A percentile compares a stretch with the other conserved stretches of the same genome.
phyloP scores from a whole-genome alignment of 2,888 invertebrate species.

The Poecilus cupreus region DNA sequence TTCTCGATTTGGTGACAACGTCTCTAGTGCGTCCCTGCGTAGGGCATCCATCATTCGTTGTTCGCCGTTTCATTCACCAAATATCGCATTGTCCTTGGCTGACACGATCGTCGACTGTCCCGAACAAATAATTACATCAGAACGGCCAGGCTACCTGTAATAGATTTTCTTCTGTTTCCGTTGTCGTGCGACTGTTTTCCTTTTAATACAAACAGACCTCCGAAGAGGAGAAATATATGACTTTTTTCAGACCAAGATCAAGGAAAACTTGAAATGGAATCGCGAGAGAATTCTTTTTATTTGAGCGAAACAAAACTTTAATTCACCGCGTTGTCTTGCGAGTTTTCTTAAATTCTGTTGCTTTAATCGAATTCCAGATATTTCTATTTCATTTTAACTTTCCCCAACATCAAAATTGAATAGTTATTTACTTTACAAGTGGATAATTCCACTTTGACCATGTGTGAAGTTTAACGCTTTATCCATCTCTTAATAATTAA shows the following conservation, averaged over 20 bases:
- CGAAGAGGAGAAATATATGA: conserved; percentile 39
- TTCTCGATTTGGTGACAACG: neutral
- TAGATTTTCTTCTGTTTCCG: conserved; percentile 53
- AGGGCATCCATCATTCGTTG: conserved; percentile 21
- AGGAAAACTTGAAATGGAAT: conserved; percentile 47
- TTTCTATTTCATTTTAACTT: neutral
- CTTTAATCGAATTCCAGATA: neutral
- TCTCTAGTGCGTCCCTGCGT: conserved; percentile 6
- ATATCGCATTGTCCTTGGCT: conserved; percentile 50
- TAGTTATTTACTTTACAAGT: too few relatives aligned
- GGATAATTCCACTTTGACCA: too few relatives aligned
- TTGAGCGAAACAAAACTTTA: conserved; percentile 28
- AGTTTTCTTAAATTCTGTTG: neutral
- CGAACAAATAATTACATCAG: conserved; percentile 57
- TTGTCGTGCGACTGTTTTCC: conserved; percentile 46
- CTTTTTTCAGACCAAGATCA: conserved; percentile 29
- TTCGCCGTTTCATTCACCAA: conserved; percentile 35
- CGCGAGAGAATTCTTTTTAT: conserved; percentile 32
- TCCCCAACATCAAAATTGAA: too few relatives aligned
- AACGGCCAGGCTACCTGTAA: conserved; percentile 44
- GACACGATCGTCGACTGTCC: conserved; percentile 25
- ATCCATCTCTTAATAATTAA: too few relatives aligned
- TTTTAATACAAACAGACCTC: conserved; percentile 52
- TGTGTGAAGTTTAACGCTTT: too few relatives aligned
- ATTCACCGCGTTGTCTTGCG: neutral